Evolutionary conservation across 1,140 invertebrate genomes (phyloP), one percentile per base, ranked within the genome.

Genomic region (Schlechtendalia chinensis): DNA sequence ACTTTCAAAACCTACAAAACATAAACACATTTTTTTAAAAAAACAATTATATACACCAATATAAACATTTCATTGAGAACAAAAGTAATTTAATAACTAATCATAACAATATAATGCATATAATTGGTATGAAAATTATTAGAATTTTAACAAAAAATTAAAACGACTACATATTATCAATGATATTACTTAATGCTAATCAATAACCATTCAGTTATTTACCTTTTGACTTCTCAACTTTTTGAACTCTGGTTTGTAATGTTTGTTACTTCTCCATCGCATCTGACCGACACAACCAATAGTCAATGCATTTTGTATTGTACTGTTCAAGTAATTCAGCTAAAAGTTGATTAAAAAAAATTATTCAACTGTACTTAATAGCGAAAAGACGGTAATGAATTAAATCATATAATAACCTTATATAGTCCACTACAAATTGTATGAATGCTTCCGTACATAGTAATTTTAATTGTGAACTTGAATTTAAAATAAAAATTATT

Each of bases 1-100:
- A 84, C 81, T 81, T 83, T 82, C 8, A 83, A 59, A 61, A 84
- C 74, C 84, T 84, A 65, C 50, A 82, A 74, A 65, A 67, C 0
- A 12, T 39, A 19, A 4, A n/a, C 32, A 39, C 32, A 39, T 39
- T 39, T 54, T 54, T 53, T 53, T 16, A 53, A 45, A 45, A n/a
- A 5, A 45, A 5, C 4, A 45, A 10, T 45, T 10, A 45, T 45
- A 45, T 45, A 10, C 39, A 45, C 5, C 10, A 45, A 45, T 45
- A 10, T 45, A 45, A 10, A 5, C 39, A 5, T 45, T 5, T 45
- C 4, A 45, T 4, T 45, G 39, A 10, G 39, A 5, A 45, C 39
- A 45, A 45, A 10, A 45, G 5, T 45, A 10, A 45, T 45, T 45
- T 10, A 45, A 45, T 5, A 45, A 54, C 19, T 54, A 54, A 53